phyloP scores from a whole-genome alignment of 1,140 invertebrate genomes.

The Neodiprion lecontei region DNA sequence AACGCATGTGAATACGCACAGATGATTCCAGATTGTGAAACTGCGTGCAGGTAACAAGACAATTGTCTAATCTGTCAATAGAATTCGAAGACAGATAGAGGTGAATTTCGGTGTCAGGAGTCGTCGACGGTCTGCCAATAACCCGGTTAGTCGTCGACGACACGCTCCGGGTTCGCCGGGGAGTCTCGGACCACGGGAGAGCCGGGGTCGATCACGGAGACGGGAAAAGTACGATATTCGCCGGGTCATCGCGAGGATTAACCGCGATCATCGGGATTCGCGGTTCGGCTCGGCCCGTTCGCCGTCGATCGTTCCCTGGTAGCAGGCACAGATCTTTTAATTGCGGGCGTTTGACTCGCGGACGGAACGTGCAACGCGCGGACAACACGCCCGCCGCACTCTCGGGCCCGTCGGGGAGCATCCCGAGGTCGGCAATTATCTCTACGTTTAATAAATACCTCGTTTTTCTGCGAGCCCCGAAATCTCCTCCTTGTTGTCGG shows the following conservation, averaged over 20 bases:
- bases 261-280: constrained; percentile 17
- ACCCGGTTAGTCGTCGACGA: no score
- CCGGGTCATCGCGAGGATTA: not conserved
- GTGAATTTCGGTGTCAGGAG: no score
- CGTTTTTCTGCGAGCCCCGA: constrained; percentile 63
- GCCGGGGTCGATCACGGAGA: not conserved
- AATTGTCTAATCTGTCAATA: no score
- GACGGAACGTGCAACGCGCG: constrained; percentile 10
- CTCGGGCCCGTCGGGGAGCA: not conserved
- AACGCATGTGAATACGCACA: no score
- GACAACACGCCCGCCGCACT: constrained; percentile 12
- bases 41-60: no score
- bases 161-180: no score
- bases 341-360: constrained; percentile 20
- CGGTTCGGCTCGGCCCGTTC: constrained; percentile 29
- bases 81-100: no score
- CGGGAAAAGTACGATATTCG: no score
- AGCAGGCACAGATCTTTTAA: constrained; percentile 15
- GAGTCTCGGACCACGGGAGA: no score
- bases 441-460: constrained; percentile 57
- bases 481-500: constrained; percentile 67
- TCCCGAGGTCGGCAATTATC: constrained; percentile 8
- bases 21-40: no score
- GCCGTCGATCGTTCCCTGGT: constrained; percentile 23
- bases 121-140: no score